Conservation (phyloP, 2,888 invertebrate genomes). For the Thera britannica region DNA sequence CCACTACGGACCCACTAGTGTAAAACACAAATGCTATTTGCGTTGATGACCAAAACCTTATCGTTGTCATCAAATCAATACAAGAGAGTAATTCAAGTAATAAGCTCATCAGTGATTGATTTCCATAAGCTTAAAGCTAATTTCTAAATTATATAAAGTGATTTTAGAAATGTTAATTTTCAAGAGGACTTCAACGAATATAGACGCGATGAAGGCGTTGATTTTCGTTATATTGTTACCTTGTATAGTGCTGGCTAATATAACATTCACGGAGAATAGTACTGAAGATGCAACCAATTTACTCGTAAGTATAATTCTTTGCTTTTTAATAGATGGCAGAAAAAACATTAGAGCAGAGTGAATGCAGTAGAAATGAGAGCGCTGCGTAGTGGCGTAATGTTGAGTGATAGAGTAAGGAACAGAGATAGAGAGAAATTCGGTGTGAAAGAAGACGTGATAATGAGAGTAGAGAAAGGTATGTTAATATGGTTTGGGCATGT, state of each 20-base stretch:
- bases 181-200: not conserved
- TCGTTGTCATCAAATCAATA: conserved; percentile 19
- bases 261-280: not conserved
- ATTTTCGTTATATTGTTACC: conserved; percentile 8
- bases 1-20: not conserved
- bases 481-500: too few relatives aligned
- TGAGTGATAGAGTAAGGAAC: too few relatives aligned
- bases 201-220: conserved; percentile 14
- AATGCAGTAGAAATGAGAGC: too few relatives aligned
- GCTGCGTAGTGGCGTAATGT: too few relatives aligned
- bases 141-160: not conserved
- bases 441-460: too few relatives aligned
- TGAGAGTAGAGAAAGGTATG: too few relatives aligned
- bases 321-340: too few relatives aligned
- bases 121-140: not conserved
- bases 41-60: conserved; percentile 6
- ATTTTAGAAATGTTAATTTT: conserved; percentile 1
- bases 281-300: conserved; percentile 21
- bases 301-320: conserved; percentile 16
- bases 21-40: not conserved
- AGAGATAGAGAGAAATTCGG: too few relatives aligned
- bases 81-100: conserved; percentile 6
- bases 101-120: conserved; percentile 1
- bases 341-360: too few relatives aligned
- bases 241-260: conserved; percentile 10